These are phyloP conservation scores for Tethya wilhelma DNA, from an alignment of 37 sponge, comb jelly and placozoan genomes.

Conservation along the genomic window DNA sequence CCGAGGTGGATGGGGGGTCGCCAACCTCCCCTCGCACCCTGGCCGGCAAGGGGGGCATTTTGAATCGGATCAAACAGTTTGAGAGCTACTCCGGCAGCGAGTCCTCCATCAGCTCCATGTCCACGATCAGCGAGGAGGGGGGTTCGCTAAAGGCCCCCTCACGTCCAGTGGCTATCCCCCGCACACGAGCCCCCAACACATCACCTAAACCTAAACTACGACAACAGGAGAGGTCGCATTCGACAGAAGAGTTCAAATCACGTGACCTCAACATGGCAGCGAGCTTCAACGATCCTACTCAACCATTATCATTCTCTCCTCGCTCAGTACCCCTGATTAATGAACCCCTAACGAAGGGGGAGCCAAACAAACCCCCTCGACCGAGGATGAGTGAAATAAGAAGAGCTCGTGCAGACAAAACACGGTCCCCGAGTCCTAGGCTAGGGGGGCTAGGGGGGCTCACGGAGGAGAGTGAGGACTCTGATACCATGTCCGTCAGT, in stretches of 20 bases:
- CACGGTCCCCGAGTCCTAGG: background rate
- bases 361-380: slow-evolving; percentile 10
- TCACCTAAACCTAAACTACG: no score
- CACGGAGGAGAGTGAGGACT: background rate
- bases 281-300: no score
- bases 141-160: no score
- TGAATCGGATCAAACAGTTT: background rate
- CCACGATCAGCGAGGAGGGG: slow-evolving; percentile 19
- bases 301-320: no score
- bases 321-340: no score
- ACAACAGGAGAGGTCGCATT: no score
- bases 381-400: slow-evolving; percentile 26
- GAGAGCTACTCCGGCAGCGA: background rate
- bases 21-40: background rate
- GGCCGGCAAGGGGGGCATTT: background rate
- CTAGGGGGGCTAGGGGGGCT: background rate
- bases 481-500: background rate
- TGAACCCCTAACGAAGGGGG: no score
- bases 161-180: background rate
- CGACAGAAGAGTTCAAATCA: no score
- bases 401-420: background rate
- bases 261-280: no score
- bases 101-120: no score
- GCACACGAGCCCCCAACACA: background rate
- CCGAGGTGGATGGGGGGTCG: background rate